Conservation (phyloP, 2,113 vertebrate species). For the Callocephalon fimbriatum region DNA sequence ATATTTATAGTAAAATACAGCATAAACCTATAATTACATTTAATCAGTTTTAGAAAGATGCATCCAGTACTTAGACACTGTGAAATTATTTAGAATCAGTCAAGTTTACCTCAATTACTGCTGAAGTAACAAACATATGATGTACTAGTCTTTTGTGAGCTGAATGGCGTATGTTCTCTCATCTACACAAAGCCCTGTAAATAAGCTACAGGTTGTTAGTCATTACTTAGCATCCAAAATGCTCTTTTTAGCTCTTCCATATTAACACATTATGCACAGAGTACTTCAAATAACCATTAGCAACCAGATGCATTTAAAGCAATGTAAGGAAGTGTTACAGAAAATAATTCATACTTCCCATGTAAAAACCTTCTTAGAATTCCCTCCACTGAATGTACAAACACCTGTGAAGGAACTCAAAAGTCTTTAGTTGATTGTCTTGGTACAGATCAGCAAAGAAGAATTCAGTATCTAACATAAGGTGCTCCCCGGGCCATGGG, state of each 20-base stretch:
- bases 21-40: conserved; percentile 30
- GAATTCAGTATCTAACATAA: conserved; percentile 46
- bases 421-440: conserved; percentile 47
- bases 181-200: conserved; percentile 32
- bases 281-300: conserved; percentile 34
- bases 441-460: conserved; percentile 41
- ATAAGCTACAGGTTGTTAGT: conserved; percentile 48
- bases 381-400: conserved; percentile 22
- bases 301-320: neutral
- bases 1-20: conserved; percentile 66
- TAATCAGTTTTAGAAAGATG: conserved; percentile 41
- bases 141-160: neutral
- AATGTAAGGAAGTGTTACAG: conserved; percentile 32
- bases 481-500: neutral
- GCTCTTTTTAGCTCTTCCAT: neutral
- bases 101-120: conserved; percentile 13
- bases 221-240: neutral
- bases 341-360: neutral
- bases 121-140: neutral
- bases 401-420: conserved; percentile 16
- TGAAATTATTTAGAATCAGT: conserved; percentile 15
- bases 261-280: conserved; percentile 12
- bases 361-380: conserved; percentile 9
- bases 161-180: neutral
- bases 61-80: neutral